These are phyloP conservation scores for Peromyscus maniculatus DNA, from an alignment of 2,113 vertebrate genomes.

Conservation along the genomic window DNA sequence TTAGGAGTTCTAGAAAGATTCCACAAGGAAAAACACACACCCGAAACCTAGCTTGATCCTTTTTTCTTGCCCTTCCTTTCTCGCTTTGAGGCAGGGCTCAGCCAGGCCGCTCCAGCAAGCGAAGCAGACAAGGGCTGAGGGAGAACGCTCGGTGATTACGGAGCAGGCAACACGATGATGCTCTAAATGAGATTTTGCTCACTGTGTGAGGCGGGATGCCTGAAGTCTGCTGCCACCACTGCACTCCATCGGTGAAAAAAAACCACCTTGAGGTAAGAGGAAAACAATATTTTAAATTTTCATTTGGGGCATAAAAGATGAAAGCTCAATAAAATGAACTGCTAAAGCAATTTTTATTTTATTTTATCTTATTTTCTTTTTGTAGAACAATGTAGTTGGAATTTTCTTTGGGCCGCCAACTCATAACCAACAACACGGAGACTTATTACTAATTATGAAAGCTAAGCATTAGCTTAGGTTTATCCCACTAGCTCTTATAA, in stretches of 20 bases:
- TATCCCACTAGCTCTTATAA: background rate
- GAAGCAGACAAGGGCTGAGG: background rate
- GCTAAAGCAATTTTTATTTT: background rate
- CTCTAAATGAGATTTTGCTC: background rate
- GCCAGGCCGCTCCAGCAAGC: too few species aligned
- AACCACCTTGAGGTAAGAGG: background rate
- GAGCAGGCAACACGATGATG: background rate
- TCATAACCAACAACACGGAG: background rate
- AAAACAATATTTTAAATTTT: background rate
- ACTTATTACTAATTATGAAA: background rate
- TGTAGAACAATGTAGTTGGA: background rate
- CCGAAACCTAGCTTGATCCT: background rate
- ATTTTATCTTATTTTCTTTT: background rate
- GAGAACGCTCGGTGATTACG: background rate
- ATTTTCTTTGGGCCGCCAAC: background rate
- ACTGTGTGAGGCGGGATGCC: background rate
- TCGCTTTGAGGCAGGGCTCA: too few species aligned
- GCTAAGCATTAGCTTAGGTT: background rate
- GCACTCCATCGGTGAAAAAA: background rate
- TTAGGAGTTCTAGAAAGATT: background rate
- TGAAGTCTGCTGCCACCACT: background rate
- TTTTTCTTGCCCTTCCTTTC: background rate
- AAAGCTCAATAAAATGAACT: background rate
- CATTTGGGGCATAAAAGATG: background rate
- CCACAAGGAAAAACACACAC: background rate